phyloP scores from a whole-genome alignment of 2,113 vertebrate species.

The Craseonycteris thonglongyai region DNA sequence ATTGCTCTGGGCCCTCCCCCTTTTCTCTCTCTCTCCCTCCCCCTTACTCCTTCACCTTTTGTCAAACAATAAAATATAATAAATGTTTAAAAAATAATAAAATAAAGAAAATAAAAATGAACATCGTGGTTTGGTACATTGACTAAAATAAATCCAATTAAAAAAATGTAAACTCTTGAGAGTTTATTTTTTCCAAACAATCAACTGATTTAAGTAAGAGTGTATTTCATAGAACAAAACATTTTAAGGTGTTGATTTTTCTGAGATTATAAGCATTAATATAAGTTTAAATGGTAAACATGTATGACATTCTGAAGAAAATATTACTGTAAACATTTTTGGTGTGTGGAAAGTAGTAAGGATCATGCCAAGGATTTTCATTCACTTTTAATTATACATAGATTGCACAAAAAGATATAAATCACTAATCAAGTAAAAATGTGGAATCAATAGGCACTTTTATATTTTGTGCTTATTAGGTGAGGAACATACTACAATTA shows the following conservation, averaged over 20 bases:
- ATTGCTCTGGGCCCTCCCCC: no score
- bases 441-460: not conserved
- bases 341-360: not conserved
- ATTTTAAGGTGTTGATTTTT: not conserved
- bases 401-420: not conserved
- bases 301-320: not conserved
- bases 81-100: no score
- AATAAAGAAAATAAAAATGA: not conserved
- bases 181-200: constrained; percentile 3
- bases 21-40: no score
- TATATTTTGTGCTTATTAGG: not conserved
- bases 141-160: not conserved
- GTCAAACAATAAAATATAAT: no score
- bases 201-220: not conserved
- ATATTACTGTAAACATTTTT: not conserved
- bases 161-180: not conserved
- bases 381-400: not conserved
- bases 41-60: no score
- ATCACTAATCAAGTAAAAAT: not conserved
- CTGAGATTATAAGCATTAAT: not conserved
- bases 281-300: not conserved
- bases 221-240: not conserved
- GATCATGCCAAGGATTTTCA: not conserved
- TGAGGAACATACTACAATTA: not conserved
- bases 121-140: not conserved